These are phyloP conservation scores for Paelopatides confundens DNA, from an alignment of 53 echinoderm and acorn worm species.

Conservation along the genomic window DNA sequence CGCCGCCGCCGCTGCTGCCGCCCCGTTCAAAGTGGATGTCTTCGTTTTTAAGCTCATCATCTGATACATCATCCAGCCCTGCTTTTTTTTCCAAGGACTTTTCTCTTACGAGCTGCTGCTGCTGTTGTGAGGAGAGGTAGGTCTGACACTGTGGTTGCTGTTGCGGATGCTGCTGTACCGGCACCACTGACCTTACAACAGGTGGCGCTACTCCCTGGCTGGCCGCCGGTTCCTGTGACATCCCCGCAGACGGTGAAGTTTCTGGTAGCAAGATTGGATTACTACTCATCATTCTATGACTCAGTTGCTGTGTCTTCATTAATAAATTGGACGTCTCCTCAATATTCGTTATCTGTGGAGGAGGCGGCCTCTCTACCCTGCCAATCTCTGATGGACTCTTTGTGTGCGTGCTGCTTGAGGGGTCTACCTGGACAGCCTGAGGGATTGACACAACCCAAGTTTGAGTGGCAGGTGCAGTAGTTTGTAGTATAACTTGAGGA, in stretches of 20 bases:
- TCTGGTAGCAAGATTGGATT: background rate
- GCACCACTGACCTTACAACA: background rate
- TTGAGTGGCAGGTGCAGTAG: background rate
- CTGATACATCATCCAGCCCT: conserved; percentile 77
- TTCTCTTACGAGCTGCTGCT: background rate
- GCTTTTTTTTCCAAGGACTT: background rate
- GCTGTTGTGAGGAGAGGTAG: background rate
- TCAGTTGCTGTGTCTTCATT: too few species aligned
- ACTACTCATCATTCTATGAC: too few species aligned
- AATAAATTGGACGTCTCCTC: too few species aligned
- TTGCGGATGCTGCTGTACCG: background rate
- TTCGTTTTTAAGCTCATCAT: conserved; percentile 79
- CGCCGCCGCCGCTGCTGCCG: too few species aligned
- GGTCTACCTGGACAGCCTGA: background rate
- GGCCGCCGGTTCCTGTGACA: background rate
- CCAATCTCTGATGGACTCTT: too few species aligned
- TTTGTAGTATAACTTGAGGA: background rate
- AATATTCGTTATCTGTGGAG: too few species aligned
- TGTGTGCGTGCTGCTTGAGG: too few species aligned
- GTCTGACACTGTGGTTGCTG: background rate
- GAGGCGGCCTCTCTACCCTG: too few species aligned
- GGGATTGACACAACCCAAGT: background rate
- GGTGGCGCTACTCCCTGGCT: background rate
- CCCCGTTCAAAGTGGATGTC: conserved; percentile 70
- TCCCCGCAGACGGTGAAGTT: background rate